Evolutionary conservation across 1,140 invertebrate genomes (phyloP).

Genomic region (Thalassaphorura encarpata): DNA sequence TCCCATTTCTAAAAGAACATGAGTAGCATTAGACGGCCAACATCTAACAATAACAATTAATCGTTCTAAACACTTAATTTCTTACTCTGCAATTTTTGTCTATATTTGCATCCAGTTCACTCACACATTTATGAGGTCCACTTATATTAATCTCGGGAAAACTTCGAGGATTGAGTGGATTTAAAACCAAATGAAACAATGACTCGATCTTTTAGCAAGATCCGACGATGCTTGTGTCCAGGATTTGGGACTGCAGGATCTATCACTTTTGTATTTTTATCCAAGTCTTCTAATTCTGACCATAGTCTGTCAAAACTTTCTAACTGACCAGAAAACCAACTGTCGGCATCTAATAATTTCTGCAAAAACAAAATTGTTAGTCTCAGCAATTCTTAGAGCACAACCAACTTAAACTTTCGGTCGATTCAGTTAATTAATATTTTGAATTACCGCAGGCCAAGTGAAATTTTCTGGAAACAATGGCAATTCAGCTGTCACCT

Average conservation of each 20-base stretch:
- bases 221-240: slow-evolving; percentile 12
- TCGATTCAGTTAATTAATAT: neutral
- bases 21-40: neutral
- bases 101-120: neutral
- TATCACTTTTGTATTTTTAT: slow-evolving; percentile 11
- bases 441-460: slow-evolving; percentile 15
- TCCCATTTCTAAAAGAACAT: slow-evolving; percentile 13
- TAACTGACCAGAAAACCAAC: slow-evolving; percentile 2
- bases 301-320: slow-evolving; percentile 12
- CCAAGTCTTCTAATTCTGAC: slow-evolving; percentile 20
- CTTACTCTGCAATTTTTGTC: slow-evolving; percentile 2
- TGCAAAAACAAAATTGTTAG: slow-evolving; percentile 1
- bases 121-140: slow-evolving; percentile 7
- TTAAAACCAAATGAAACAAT: slow-evolving; percentile 12
- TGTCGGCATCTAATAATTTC: slow-evolving; percentile 8
- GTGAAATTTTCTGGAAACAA: neutral
- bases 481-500: slow-evolving; percentile 13
- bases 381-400: neutral
- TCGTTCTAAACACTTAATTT: neutral
- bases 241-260: slow-evolving; percentile 15
- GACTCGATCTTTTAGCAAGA: slow-evolving; percentile 12
- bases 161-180: slow-evolving; percentile 10
- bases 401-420: no score
- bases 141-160: slow-evolving; percentile 15
- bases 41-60: neutral